Percentiles rank a stretch among this genome's conserved stretches.
phyloP scores from a whole-genome alignment of 1,140 invertebrate species.

The Mactra quadrangularis region DNA sequence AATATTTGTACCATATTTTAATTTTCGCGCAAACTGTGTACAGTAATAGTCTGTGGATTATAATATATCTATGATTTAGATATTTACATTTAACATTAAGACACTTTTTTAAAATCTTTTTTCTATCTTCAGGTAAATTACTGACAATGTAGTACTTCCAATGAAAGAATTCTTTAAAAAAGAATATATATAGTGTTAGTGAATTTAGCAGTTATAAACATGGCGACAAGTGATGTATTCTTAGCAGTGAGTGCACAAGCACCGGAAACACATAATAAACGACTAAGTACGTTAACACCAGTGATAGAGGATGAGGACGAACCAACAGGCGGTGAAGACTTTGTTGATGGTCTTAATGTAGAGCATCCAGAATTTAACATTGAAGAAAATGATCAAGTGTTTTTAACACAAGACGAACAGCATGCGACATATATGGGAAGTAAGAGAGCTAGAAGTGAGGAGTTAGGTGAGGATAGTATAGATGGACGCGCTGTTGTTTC shows the following conservation, averaged over 20 bases:
- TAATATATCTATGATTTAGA: no score
- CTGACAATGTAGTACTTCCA: no score
- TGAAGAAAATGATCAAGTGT: constrained; percentile 31
- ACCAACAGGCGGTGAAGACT: constrained; percentile 32
- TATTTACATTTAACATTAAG: no score
- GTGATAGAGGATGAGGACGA: constrained; percentile 65
- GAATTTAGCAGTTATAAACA: no score
- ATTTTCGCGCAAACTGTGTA: no score
- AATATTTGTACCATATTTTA: no score
- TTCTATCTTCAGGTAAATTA: no score
- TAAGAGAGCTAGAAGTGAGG: constrained; percentile 6
- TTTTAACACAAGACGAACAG: constrained; percentile 34
- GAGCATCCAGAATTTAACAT: constrained; percentile 59
- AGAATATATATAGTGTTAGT: no score
- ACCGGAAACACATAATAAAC: constrained; percentile 10
- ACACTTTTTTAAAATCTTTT: no score
- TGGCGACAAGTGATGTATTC: constrained; percentile 45
- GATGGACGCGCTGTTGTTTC: background rate
- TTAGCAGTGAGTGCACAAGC: constrained; percentile 33
- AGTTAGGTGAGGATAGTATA: background rate
- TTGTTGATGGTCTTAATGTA: constrained; percentile 3
- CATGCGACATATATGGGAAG: constrained; percentile 30
- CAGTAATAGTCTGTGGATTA: no score
- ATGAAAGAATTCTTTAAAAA: no score
- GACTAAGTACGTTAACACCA: constrained; percentile 61